Percentiles rank a stretch among this genome's conserved stretches.
Conservation (phyloP, 2,797 vertebrate genomes). For the Novumbra hubbsi region DNA sequence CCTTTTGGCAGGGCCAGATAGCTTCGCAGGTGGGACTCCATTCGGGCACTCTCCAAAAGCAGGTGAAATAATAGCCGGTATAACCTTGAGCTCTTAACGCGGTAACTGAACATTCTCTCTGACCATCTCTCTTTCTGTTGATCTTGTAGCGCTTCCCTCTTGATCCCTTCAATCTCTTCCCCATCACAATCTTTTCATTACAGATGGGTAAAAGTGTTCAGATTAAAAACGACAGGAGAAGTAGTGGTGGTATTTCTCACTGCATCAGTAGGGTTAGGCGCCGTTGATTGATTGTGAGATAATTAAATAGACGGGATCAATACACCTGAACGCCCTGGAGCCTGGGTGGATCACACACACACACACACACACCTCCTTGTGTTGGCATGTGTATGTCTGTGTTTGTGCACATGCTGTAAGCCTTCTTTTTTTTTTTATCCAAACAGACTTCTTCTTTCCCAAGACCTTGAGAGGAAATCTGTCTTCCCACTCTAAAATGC, state of each 20-base stretch:
- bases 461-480: not conserved
- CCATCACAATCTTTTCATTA: slow-evolving; percentile 60
- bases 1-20: slow-evolving; percentile 48
- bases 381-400: too few species aligned
- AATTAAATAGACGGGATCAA: slow-evolving; percentile 63
- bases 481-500: slow-evolving; percentile 8
- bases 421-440: not conserved
- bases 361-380: slow-evolving; percentile 8
- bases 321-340: slow-evolving; percentile 28
- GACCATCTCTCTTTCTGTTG: not conserved
- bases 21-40: slow-evolving; percentile 44
- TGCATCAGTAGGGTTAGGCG: slow-evolving; percentile 34
- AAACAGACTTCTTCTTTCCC: not conserved
- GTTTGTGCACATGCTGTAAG: not conserved
- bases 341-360: slow-evolving; percentile 20
- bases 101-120: slow-evolving; percentile 29
- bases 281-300: slow-evolving; percentile 63
- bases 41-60: slow-evolving; percentile 52
- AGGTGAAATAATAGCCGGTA: slow-evolving; percentile 64
- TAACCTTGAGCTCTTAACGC: slow-evolving; percentile 56
- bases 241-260: slow-evolving; percentile 47
- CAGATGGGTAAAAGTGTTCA: slow-evolving; percentile 39
- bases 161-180: not conserved
- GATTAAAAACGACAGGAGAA: slow-evolving; percentile 33
- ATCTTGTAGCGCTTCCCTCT: not conserved